Percentiles rank a stretch among this genome's conserved stretches.
Conservation (phyloP, 2,113 vertebrate genomes). For the Melanocharis versteri region DNA sequence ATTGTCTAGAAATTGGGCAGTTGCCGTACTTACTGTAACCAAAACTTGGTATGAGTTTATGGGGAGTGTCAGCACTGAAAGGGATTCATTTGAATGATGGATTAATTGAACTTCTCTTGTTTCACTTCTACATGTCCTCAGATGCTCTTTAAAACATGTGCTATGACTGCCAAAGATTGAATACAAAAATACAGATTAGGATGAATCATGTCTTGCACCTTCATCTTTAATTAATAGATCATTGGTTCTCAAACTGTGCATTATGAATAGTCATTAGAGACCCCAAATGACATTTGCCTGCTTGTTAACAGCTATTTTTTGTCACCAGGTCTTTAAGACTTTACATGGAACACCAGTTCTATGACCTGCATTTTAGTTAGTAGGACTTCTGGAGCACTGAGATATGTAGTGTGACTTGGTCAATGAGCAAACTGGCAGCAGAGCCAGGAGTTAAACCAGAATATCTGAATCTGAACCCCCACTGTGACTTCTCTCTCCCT, state of each 20-base stretch:
- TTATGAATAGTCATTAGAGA: neutral
- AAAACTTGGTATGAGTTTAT: neutral
- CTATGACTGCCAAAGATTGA: neutral
- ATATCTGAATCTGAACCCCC: neutral
- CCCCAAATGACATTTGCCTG: neutral
- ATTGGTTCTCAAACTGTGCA: neutral
- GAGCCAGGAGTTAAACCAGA: neutral
- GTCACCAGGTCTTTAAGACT: neutral
- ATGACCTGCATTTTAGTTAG: neutral
- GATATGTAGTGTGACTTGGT: neutral
- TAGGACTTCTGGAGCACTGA: neutral
- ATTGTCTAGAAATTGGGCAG: neutral
- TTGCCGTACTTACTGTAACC: neutral
- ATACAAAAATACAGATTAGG: neutral
- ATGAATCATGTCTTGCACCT: neutral
- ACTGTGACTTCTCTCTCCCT: neutral
- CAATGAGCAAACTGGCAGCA: neutral
- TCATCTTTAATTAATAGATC: neutral
- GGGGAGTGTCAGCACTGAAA: neutral
- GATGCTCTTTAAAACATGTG: neutral
- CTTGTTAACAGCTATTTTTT: neutral
- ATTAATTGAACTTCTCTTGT: neutral
- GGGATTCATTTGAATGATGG: neutral
- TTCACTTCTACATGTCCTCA: neutral
- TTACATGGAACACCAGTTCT: neutral